A percentile compares a stretch with the other conserved stretches of the same genome.
phyloP scores from a whole-genome alignment of 2,113 vertebrate genomes.

The Tetrao urogallus region DNA sequence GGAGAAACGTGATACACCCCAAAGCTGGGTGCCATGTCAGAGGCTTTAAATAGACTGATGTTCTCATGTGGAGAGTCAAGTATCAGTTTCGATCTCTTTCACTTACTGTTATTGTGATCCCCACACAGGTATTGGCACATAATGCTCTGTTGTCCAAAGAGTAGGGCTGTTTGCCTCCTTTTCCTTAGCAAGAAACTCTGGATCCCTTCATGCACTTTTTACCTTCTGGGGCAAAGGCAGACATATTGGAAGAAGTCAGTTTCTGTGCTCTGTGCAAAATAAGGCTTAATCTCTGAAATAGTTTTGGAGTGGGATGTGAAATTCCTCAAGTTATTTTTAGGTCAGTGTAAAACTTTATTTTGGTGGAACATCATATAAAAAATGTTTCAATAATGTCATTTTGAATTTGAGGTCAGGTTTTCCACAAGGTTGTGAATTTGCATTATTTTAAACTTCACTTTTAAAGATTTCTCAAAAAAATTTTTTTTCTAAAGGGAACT shows the following conservation, averaged over 20 bases:
- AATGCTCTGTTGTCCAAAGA: not conserved
- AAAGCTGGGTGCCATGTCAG: not conserved
- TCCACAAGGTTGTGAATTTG: not conserved
- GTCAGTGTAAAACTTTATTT: not conserved
- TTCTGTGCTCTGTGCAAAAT: not conserved
- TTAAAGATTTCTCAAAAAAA: not conserved
- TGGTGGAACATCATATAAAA: not conserved
- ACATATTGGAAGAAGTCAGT: not conserved
- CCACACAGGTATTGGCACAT: not conserved
- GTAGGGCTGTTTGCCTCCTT: not conserved
- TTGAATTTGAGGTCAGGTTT: not conserved
- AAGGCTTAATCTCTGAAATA: not conserved
- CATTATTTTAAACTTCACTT: not conserved
- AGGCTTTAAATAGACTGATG: constrained; percentile 33
- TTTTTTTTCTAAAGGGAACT: accelerated
- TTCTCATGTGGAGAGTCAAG: not conserved
- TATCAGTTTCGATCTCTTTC: not conserved
- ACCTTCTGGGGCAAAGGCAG: not conserved
- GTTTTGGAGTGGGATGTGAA: not conserved
- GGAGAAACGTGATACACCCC: not conserved
- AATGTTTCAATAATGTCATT: not conserved
- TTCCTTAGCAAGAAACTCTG: not conserved
- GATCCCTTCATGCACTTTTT: not conserved
- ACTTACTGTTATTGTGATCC: not conserved
- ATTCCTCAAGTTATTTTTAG: not conserved